Evolutionary conservation across 1,140 invertebrate genomes (phyloP).

Genomic region (Drosophila triauraria): DNA sequence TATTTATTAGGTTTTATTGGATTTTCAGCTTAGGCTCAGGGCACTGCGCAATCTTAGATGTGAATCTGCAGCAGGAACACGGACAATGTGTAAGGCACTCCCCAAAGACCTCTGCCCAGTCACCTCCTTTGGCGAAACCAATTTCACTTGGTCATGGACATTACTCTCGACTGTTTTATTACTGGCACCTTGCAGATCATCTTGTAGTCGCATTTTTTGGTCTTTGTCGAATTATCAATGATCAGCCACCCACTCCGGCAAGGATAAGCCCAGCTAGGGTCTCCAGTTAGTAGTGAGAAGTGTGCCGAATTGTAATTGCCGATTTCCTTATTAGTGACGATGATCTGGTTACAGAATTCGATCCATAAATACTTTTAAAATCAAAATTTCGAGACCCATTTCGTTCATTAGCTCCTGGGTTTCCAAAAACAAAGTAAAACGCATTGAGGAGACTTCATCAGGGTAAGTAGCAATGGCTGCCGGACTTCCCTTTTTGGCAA

Average conservation of each 20-base stretch:
- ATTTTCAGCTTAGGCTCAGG: conserved; percentile 69
- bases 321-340: conserved; percentile 12
- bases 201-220: conserved; percentile 32
- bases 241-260: conserved; percentile 41
- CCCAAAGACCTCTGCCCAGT: conserved; percentile 17
- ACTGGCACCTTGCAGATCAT: conserved; percentile 23
- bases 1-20: conserved; percentile 82
- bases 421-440: neutral
- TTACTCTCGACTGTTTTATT: conserved; percentile 42
- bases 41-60: conserved; percentile 68
- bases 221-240: conserved; percentile 39
- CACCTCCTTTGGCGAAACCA: conserved; percentile 56
- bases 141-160: conserved; percentile 68
- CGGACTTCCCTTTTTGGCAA: conserved; percentile 13
- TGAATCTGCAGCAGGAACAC: conserved; percentile 34
- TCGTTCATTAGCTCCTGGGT: neutral
- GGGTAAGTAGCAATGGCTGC: neutral
- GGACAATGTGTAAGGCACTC: neutral
- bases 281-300: conserved; percentile 14
- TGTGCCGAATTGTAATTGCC: conserved; percentile 44
- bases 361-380: neutral
- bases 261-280: conserved; percentile 10
- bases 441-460: neutral
- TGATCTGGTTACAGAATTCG: neutral
- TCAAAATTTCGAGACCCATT: neutral